Conservation (phyloP, 2,888 invertebrate genomes). For the Caenorhabditis drosophilae region DNA sequence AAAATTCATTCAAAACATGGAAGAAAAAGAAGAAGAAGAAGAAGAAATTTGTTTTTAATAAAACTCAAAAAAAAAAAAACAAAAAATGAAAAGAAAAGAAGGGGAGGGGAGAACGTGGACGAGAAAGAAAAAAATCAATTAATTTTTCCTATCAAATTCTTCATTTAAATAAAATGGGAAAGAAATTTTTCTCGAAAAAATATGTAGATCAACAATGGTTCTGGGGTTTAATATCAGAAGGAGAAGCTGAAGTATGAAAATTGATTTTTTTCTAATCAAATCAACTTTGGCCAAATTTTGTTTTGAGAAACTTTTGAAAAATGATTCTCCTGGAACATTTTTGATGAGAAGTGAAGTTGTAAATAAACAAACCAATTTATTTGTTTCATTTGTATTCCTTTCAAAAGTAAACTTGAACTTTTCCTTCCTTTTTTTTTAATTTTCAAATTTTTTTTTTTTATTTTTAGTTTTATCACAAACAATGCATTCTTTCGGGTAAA, state of each 20-base stretch:
- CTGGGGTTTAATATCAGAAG: constrained; percentile 15
- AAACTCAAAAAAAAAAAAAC: too few species aligned
- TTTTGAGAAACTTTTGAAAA: constrained; percentile 8
- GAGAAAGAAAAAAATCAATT: too few species aligned
- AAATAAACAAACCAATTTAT: neutral
- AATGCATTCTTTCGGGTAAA: neutral
- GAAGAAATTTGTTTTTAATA: too few species aligned
- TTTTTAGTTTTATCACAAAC: neutral
- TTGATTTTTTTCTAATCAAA: neutral
- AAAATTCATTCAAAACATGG: too few species aligned
- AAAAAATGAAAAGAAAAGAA: too few species aligned
- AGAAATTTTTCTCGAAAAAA: too few species aligned
- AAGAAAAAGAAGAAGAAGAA: too few species aligned
- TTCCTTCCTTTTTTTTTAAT: neutral
- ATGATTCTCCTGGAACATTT: constrained; percentile 4
- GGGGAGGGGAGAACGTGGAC: too few species aligned
- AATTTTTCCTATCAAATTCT: too few species aligned
- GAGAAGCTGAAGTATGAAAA: constrained; percentile 9
- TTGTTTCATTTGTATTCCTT: constrained; percentile 1
- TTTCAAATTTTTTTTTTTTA: neutral
- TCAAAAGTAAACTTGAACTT: neutral
- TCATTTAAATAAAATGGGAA: too few species aligned
- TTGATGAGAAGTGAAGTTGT: constrained; percentile 4
- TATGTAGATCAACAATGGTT: constrained; percentile 9
- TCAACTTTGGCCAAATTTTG: neutral